Evolutionary conservation across 1,140 invertebrate genomes (phyloP).

Genomic region (Habropoda laboriosa): DNA sequence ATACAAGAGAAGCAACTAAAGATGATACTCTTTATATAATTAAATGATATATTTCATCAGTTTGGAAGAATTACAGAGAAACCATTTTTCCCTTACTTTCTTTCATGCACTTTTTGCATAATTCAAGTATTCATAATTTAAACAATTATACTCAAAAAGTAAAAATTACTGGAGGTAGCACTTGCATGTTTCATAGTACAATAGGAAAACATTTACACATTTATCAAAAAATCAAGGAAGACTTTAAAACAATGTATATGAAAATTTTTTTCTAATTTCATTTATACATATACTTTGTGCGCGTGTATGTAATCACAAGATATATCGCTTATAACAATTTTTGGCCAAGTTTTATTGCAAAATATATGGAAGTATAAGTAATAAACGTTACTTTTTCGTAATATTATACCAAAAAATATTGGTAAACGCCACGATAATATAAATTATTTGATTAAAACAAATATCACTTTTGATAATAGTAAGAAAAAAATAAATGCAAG

Average conservation of each 20-base stretch:
- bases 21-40: background rate
- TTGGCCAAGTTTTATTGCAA: constrained; percentile 33
- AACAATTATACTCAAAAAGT: constrained; percentile 10
- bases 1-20: constrained; percentile 1
- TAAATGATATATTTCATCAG: constrained; percentile 1
- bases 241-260: constrained; percentile 2
- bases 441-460: constrained; percentile 43
- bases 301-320: constrained; percentile 35
- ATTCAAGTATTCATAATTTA: background rate
- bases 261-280: constrained; percentile 2
- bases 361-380: constrained; percentile 25
- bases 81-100: background rate
- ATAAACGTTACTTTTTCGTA: constrained; percentile 13
- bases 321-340: constrained; percentile 31
- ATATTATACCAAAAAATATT: constrained; percentile 36
- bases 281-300: constrained; percentile 22
- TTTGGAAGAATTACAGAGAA: constrained; percentile 28
- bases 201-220: constrained; percentile 5
- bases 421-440: constrained; percentile 3
- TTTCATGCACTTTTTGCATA: constrained; percentile 2
- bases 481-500: constrained; percentile 29
- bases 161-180: constrained; percentile 34
- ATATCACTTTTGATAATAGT: constrained; percentile 39
- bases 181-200: constrained; percentile 2
- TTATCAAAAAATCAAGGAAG: constrained; percentile 34